Evolutionary conservation across 2,113 vertebrate genomes (phyloP), one percentile per base, ranked within the genome.

Genomic region (Gulo gulo): DNA sequence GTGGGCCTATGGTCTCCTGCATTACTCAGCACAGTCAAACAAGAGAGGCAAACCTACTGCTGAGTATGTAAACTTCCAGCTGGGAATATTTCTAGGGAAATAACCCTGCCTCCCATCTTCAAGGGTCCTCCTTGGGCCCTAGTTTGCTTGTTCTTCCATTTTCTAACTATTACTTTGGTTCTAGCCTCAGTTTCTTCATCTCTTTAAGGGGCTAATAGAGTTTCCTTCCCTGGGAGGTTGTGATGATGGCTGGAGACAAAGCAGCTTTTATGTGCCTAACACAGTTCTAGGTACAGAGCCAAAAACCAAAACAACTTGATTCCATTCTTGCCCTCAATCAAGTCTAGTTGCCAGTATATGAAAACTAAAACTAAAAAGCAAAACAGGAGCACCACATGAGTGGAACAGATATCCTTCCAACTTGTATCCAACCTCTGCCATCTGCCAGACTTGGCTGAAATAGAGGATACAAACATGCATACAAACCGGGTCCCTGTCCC

Each of bases 291-390:
- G 79, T 74, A 76, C 65, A 91, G 36, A 89, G 92, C n/a, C 61
- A 96, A 97, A 93, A 6, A 34, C 79, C 29, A 50, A 92, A 90
- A 93, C 63, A 78, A 24, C 29, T 21, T 69, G 42, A 96, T 73
- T 95, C 39, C 47, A 86, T 86, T 94, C 59, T 76, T 95, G n/a
- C 39, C 26, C 55, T 95, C 57, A 73, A 76, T 57, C 57, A 88
- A 85, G 42, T 80, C 29, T 42, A 59, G 26, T 31, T 74, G 65
- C 34, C 42, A 81, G 88, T n/a, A 50, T 85, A 95, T 88, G 93
- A 84, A 90, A 65, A 91, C 14, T 73, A 91, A 96, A 95, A 73
- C 31, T 73, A 93, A 26, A 86, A 88, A 59, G 87, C 69, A 83
- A 26, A 83, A 71, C 15, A 63, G 39, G 67, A 94, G 52, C 50